A percentile compares a stretch with the other conserved stretches of the same genome.
These are phyloP conservation scores for Patella caerulea DNA, from an alignment of 2,888 invertebrate genomes.

Conservation along the genomic window DNA sequence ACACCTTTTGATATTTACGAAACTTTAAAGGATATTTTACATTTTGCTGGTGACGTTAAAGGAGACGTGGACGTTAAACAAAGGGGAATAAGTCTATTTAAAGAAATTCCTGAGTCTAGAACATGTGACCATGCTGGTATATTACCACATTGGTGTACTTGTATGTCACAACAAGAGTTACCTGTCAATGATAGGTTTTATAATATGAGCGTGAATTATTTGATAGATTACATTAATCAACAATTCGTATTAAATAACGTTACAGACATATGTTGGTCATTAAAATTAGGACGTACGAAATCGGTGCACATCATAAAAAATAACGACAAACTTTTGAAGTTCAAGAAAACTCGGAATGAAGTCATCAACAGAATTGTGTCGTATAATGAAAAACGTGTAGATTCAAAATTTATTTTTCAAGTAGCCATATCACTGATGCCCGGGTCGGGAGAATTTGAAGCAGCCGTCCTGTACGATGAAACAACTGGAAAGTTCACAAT, in stretches of 20 bases:
- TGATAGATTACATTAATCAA: not conserved
- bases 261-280: not conserved
- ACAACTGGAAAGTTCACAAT: not conserved
- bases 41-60: slow-evolving; percentile 25
- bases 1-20: slow-evolving; percentile 88
- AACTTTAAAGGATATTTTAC: slow-evolving; percentile 79
- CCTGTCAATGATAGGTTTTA: not conserved
- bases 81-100: slow-evolving; percentile 61
- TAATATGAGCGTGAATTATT: not conserved
- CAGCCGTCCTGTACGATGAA: slow-evolving; percentile 3
- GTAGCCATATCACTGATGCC: slow-evolving; percentile 58
- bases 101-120: not conserved
- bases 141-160: not conserved
- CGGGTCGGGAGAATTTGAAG: not conserved
- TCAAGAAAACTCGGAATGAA: not conserved
- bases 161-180: not conserved
- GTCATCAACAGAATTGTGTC: not conserved
- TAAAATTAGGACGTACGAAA: slow-evolving; percentile 25
- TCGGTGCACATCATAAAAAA: slow-evolving; percentile 10
- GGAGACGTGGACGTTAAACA: slow-evolving; percentile 75
- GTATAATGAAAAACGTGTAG: not conserved
- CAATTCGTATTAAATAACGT: not conserved
- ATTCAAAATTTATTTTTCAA: not conserved
- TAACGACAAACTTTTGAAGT: not conserved
- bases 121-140: not conserved